Base-by-base conservation (phyloP, 2,888 invertebrate species). In the Celastrina argiolus region DNA sequence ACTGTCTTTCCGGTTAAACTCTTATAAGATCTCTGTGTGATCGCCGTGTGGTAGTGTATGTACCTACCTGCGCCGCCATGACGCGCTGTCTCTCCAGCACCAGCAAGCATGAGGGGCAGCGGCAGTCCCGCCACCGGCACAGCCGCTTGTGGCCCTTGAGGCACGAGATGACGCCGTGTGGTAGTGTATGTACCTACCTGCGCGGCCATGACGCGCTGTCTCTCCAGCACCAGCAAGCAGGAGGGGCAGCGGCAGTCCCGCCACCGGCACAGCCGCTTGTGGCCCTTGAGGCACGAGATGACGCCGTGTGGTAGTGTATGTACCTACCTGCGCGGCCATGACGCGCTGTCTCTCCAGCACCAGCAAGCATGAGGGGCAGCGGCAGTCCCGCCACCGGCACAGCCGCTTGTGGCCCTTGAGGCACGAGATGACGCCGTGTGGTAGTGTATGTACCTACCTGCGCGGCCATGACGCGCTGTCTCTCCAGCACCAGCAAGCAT, bases 201-300 rank as follows among this genome's bases (percentile, higher is more conserved):
- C 56, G 93, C 93, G 73, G 93, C 93, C 93, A 93, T 93, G 66
- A 91, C 94, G 69, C 91, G 91, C 78, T 88, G 94, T 66, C 92
- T 91, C 84, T 92, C 94, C 66, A 95, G 94, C 56, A 97, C 97
- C 64, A 97, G 87, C 72, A 96, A 92, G 76, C 97, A 97, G 74
- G 96, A 96, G 22, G 96, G 94, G 78, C 97, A 97, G 64, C 94
- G 93, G 77, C 97, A 97, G 79, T 97, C 96, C 65, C 95, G 93
- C 97, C 97, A 97, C n/a, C 14, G n/a, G 0, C 36, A 12, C 26
- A 31, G 31, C 31, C 31, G 31, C 31, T 31, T 31, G 31, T 31
- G 31, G 31, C 31, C 31, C 31, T 31, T 31, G 5, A 31, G 31
- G 12, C 5, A 31, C 5, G 5, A 2, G 31, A 31, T 31, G 6